Evolutionary conservation across 2,113 vertebrate genomes (phyloP).

Genomic region (Semicossyphus pulcher): DNA sequence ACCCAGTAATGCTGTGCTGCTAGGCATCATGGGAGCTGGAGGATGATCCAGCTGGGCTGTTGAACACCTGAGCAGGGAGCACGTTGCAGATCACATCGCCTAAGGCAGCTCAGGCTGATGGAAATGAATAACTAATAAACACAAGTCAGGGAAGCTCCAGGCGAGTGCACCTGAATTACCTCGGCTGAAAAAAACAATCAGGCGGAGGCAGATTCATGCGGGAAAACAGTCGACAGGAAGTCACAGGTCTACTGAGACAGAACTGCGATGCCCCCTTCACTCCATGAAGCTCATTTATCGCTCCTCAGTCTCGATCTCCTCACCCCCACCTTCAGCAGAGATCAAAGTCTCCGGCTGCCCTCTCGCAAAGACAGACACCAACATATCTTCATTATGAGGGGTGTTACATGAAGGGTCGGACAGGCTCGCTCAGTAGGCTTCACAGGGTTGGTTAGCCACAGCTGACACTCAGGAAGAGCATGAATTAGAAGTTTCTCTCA

Average conservation of each 20-base stretch:
- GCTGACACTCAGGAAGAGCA: conserved; percentile 64
- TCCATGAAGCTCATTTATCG: conserved; percentile 56
- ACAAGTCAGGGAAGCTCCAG: conserved; percentile 70
- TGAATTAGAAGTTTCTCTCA: conserved; percentile 50
- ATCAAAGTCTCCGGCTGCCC: conserved; percentile 65
- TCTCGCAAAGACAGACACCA: conserved; percentile 41
- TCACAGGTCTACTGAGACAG: conserved; percentile 68
- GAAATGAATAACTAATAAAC: conserved; percentile 82
- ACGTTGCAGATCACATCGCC: conserved; percentile 64
- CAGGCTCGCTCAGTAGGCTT: conserved; percentile 51
- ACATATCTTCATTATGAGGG: conserved; percentile 67
- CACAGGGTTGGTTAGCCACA: conserved; percentile 62
- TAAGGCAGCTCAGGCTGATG: conserved; percentile 63
- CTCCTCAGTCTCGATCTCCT: conserved; percentile 47
- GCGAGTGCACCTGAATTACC: conserved; percentile 76
- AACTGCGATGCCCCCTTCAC: conserved; percentile 58
- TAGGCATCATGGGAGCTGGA: conserved; percentile 37
- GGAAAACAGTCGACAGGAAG: conserved; percentile 46
- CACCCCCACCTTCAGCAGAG: conserved; percentile 59
- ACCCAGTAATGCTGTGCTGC: conserved; percentile 24
- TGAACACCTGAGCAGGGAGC: conserved; percentile 64
- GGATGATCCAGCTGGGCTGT: conserved; percentile 48
- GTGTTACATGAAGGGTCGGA: conserved; percentile 55
- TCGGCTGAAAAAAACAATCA: conserved; percentile 73
- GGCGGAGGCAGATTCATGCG: conserved; percentile 19